phyloP scores from a whole-genome alignment of 2,888 invertebrate species.

The Gasteruption jaculator region DNA sequence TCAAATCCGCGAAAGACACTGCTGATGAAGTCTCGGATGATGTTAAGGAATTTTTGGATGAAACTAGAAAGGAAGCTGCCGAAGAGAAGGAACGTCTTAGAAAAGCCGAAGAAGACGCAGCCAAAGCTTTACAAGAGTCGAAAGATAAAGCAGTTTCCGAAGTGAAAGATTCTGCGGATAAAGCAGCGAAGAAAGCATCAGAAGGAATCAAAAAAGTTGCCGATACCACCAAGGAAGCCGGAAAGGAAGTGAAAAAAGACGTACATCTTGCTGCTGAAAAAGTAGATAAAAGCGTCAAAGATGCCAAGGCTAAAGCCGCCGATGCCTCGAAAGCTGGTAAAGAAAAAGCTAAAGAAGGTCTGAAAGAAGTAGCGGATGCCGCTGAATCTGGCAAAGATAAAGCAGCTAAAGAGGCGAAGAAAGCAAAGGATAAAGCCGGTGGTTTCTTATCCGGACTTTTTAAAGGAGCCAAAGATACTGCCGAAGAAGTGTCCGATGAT shows the following conservation, averaged over 20 bases:
- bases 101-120: constrained; percentile 24
- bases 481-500: constrained; percentile 27
- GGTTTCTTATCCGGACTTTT: constrained; percentile 38
- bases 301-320: constrained; percentile 18
- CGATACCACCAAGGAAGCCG: constrained; percentile 7
- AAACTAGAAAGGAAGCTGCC: constrained; percentile 7
- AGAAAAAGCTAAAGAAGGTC: constrained; percentile 21
- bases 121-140: constrained; percentile 12
- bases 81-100: constrained; percentile 17
- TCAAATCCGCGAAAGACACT: constrained; percentile 15
- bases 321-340: constrained; percentile 12
- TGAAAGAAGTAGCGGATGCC: constrained; percentile 16
- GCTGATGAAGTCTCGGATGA: constrained; percentile 26
- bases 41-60: constrained; percentile 19
- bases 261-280: constrained; percentile 12
- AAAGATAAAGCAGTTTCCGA: constrained; percentile 12
- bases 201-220: constrained; percentile 11
- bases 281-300: constrained; percentile 16
- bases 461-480: constrained; percentile 33
- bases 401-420: constrained; percentile 25
- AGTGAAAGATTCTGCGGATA: constrained; percentile 15
- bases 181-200: constrained; percentile 14
- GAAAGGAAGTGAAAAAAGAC: constrained; percentile 21
- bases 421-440: constrained; percentile 32
- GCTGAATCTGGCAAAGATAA: constrained; percentile 21